Base-by-base conservation (phyloP, 1,140 invertebrate species). In the Rhizoglyphus robini region DNA sequence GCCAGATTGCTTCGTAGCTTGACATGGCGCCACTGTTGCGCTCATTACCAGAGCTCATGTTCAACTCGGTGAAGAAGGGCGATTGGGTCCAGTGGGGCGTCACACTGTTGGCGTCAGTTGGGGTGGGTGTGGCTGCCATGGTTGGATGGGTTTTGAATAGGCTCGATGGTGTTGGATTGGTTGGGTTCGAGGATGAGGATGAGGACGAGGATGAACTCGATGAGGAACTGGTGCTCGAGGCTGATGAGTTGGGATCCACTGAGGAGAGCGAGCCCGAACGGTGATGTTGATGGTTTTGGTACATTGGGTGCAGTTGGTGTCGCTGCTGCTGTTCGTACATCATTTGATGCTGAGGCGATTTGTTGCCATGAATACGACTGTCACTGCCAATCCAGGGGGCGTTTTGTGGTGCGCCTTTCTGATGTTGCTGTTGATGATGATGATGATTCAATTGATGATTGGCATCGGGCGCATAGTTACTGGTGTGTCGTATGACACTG, bases 1-100 rank as follows among this genome's bases (percentile, higher is more conserved):
- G 27, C 58, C 58, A 60, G 13, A 60, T 60, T 20, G 58, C 27
- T 60, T 60, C 58, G 29, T 32, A 60, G 27, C 36, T 60, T n/a
- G 15, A 8, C 27, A 60, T 29, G n/a, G 15, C 58, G 25, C 58
- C 27, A 34, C 27, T 29, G 27, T 60, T 60, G 29, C 58, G 58
- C 36, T 60, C 58, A 60, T 60, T 60, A 20, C 58, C 58, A 20
- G 11, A 29, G 13, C 1, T 3, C 27, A 32, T 3, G n/a, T 15
- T 32, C 15, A 60, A 1, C 15, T 60, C 58, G 29, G 54, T 11
- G 27, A 29, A 60, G 29, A 60, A 60, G n/a, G 58, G 58, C 29
- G 58, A 60, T 46, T 15, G 58, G 2, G 15, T 32, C 4, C 48
- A 51, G 13, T 51, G 15, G 41, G 41, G 18, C 8, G 2, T 46